Conservation (phyloP, 1,140 invertebrate species). For the Lycorma delicatula region DNA sequence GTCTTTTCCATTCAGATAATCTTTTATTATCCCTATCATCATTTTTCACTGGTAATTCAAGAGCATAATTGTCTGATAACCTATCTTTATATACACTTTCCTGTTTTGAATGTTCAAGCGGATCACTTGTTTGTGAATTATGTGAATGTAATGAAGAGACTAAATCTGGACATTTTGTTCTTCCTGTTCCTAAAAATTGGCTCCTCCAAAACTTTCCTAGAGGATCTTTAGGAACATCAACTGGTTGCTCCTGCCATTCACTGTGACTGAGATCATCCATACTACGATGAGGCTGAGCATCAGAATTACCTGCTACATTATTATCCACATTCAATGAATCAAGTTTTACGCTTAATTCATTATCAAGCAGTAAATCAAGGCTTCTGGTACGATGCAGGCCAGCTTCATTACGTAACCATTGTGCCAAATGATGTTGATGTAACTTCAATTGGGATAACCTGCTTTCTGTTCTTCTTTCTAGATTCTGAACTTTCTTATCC, state of each 20-base stretch:
- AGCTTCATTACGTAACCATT: conserved; percentile 45
- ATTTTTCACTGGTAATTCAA: too few relatives aligned
- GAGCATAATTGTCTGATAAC: too few relatives aligned
- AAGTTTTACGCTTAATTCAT: background rate
- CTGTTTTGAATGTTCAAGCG: too few relatives aligned
- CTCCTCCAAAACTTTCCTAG: conserved; percentile 9
- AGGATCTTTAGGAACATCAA: background rate
- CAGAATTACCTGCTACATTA: background rate
- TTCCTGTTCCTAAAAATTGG: conserved; percentile 5
- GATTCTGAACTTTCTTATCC: conserved; percentile 68
- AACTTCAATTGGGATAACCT: conserved; percentile 64
- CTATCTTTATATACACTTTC: too few relatives aligned
- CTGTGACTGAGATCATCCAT: conserved; percentile 5
- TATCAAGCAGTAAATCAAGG: conserved; percentile 43
- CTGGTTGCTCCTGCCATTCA: background rate
- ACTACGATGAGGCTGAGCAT: conserved; percentile 5
- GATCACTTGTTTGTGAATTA: too few relatives aligned
- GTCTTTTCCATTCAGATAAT: conserved; percentile 11
- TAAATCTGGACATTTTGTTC: conserved; percentile 12
- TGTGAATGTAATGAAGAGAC: conserved; percentile 6
- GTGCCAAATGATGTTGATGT: conserved; percentile 54
- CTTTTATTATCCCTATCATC: too few relatives aligned
- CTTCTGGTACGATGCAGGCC: conserved; percentile 51
- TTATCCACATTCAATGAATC: background rate
- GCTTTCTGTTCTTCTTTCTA: conserved; percentile 67